A percentile compares a stretch with the other conserved stretches of the same genome.
phyloP scores from a whole-genome alignment of 2,888 invertebrate genomes.

The Gerosis bhagava region DNA sequence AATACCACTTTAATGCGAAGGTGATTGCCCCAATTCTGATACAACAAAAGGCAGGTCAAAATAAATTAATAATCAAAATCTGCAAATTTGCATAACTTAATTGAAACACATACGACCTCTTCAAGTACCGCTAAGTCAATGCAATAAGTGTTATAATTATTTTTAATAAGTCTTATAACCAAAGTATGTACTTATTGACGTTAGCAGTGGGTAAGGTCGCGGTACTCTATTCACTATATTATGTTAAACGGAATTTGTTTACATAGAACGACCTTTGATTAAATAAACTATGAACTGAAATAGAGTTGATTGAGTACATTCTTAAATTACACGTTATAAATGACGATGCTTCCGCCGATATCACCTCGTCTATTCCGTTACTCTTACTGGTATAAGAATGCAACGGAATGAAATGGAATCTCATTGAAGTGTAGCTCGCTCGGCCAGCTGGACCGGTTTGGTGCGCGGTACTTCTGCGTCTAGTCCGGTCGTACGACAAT shows the following conservation, averaged over 20 bases:
- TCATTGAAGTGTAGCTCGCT: constrained; percentile 72
- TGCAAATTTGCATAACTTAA: constrained; percentile 13
- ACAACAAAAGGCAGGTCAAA: constrained; percentile 11
- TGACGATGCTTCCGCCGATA: constrained; percentile 46
- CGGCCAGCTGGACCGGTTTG: constrained; percentile 68
- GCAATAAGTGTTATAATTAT: constrained; percentile 39
- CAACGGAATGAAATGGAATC: constrained; percentile 79
- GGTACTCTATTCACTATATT: constrained; percentile 2
- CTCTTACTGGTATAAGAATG: constrained; percentile 77
- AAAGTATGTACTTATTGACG: constrained; percentile 44
- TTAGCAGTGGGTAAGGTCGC: constrained; percentile 53
- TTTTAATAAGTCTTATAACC: constrained; percentile 42
- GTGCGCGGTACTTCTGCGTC: constrained; percentile 52
- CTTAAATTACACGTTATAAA: constrained; percentile 31
- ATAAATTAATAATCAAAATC: constrained; percentile 8
- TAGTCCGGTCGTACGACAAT: constrained; percentile 64
- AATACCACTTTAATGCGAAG: neutral
- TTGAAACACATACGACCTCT: constrained; percentile 15
- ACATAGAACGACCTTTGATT: neutral
- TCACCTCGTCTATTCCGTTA: constrained; percentile 68
- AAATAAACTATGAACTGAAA: neutral
- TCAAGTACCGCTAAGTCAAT: constrained; percentile 12
- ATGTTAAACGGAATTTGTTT: no score
- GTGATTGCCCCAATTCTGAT: neutral
- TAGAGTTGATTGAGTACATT: constrained; percentile 18